These are phyloP conservation scores for Steinernema carpocapsae DNA, from an alignment of 2,888 invertebrate species.

Conservation along the genomic window DNA sequence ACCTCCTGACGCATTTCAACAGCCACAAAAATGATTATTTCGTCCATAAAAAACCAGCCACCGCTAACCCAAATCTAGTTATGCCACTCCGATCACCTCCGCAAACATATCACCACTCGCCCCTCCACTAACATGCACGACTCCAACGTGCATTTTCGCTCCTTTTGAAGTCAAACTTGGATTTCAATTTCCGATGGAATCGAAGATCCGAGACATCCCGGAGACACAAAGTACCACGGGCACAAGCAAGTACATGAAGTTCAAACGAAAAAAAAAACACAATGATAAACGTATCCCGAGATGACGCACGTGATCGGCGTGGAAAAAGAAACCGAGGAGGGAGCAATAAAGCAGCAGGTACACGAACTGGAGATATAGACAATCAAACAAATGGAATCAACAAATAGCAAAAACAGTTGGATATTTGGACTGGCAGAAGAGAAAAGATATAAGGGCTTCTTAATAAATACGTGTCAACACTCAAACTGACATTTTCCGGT, in stretches of 20 bases:
- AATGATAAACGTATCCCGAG: not conserved
- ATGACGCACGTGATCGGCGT: not conserved
- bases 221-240: not conserved
- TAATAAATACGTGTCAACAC: not conserved
- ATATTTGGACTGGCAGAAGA: not conserved
- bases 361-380: not conserved
- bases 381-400: not conserved
- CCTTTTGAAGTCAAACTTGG: too few relatives aligned
- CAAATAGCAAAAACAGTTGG: not conserved
- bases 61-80: too few relatives aligned
- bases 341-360: not conserved
- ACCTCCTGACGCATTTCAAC: too few relatives aligned
- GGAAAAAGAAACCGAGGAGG: not conserved
- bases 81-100: too few relatives aligned
- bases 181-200: too few relatives aligned
- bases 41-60: too few relatives aligned
- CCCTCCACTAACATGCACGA: too few relatives aligned
- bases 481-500: slow-evolving; percentile 28
- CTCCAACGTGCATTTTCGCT: too few relatives aligned
- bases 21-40: too few relatives aligned
- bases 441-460: not conserved
- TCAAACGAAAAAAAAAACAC: not conserved
- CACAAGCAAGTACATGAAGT: not conserved
- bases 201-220: too few relatives aligned
- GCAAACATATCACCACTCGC: too few relatives aligned